Base-by-base conservation (phyloP, 2,797 vertebrate species). In the Echeneis naucrates region DNA sequence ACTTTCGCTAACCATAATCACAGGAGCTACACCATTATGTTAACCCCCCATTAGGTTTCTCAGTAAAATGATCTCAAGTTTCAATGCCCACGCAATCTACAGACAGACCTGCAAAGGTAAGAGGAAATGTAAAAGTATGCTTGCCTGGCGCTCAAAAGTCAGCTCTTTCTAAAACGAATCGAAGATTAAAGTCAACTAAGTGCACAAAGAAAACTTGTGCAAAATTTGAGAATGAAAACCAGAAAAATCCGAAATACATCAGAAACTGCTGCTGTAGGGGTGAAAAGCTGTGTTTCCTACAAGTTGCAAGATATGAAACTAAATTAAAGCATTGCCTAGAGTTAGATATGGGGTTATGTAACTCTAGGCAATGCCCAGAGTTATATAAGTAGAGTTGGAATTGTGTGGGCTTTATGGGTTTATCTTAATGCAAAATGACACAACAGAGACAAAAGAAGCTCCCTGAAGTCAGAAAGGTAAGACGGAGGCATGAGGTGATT, bases 291-390 rank as follows among this genome's bases (percentile, higher is more conserved):
- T 35, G 23, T 68, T 69, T 40, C 17, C 4, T 48, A 17, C 51
- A 63, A 33, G 35, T 47, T n/a, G 50, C 53, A 47, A 56, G 33
- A 52, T 48, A n/a, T n/a, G n/a, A n/a, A n/a, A n/a, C n/a, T n/a
- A n/a, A n/a, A n/a, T 42, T 45, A 42, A 64, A 44, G 16, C 23
- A 42, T 58, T 52, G 56, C 19, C 14, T 33, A 60, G 32, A 59
- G 35, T 42, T 33, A 9, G 8, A 1, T 7, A 33, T n/a, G n/a
- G n/a, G n/a, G n/a, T n/a, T n/a, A n/a, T n/a, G n/a, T n/a, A n/a
- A n/a, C n/a, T n/a, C n/a, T n/a, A n/a, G n/a, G n/a, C n/a, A n/a
- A n/a, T n/a, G n/a, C n/a, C n/a, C n/a, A n/a, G n/a, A n/a, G n/a
- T n/a, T n/a, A n/a, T n/a, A n/a, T n/a, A n/a, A n/a, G n/a, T n/a